Evolutionary conservation across 1,140 invertebrate species (phyloP).

Genomic region (Epicauta chinensis): DNA sequence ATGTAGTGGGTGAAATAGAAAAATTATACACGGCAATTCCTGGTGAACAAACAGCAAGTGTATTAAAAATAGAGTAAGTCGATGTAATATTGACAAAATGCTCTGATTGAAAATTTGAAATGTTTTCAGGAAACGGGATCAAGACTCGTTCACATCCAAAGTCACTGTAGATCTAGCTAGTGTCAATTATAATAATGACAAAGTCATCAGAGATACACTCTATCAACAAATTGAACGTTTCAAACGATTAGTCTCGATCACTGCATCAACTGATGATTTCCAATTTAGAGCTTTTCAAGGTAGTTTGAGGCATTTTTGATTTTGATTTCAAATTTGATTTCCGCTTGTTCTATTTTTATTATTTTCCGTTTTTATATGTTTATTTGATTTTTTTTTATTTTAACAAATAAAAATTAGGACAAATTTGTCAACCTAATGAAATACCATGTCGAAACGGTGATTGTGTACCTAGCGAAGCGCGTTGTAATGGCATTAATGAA

Average conservation of each 20-base stretch:
- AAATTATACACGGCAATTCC: constrained; percentile 38
- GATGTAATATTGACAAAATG: no score
- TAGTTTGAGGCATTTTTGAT: constrained; percentile 24
- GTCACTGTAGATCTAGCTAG: constrained; percentile 36
- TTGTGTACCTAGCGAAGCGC: constrained; percentile 41
- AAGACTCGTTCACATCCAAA: constrained; percentile 16
- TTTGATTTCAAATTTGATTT: not conserved
- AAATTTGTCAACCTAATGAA: constrained; percentile 20
- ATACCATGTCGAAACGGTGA: constrained; percentile 39
- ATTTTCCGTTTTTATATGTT: constrained; percentile 19
- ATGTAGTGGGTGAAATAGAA: constrained; percentile 40
- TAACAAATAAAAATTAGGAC: constrained; percentile 12
- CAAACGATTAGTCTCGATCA: constrained; percentile 30
- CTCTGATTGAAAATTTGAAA: constrained; percentile 1
- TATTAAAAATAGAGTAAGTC: constrained; percentile 42
- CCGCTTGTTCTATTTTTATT: constrained; percentile 16
- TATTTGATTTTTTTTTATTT: constrained; percentile 19
- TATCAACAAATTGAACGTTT: constrained; percentile 41
- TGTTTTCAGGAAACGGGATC: constrained; percentile 31
- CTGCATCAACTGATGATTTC: constrained; percentile 43
- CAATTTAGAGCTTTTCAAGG: constrained; percentile 46
- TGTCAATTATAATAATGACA: constrained; percentile 37
- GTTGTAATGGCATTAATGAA: constrained; percentile 37
- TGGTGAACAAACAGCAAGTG: constrained; percentile 42
- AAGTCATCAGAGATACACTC: constrained; percentile 38